A percentile compares a stretch with the other conserved stretches of the same genome.
Evolutionary conservation across 2,113 vertebrate species (phyloP).

Genomic region (Gasterosteus aculeatus): DNA sequence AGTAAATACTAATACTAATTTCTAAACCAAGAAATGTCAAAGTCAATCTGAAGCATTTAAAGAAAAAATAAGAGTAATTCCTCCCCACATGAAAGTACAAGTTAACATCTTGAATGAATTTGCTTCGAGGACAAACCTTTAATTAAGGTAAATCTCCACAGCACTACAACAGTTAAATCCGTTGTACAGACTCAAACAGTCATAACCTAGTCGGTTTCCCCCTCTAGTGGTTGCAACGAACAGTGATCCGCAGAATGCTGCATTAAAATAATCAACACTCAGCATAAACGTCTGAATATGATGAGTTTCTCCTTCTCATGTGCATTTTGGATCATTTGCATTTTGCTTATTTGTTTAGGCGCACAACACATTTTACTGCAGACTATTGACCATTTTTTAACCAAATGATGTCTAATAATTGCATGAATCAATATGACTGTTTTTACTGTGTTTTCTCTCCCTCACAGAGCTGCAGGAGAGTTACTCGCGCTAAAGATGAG

Average conservation of each 20-base stretch:
- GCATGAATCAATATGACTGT: neutral
- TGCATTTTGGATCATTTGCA: neutral
- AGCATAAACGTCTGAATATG: neutral
- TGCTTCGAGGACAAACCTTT: neutral
- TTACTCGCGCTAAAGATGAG: conserved; percentile 18
- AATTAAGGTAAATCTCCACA: neutral
- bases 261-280: neutral
- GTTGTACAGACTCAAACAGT: too few species aligned
- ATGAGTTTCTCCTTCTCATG: neutral
- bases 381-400: neutral
- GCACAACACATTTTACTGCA: neutral
- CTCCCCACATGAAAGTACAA: neutral
- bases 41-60: neutral
- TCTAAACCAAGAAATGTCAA: neutral
- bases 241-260: neutral
- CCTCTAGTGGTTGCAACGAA: conserved; percentile 70
- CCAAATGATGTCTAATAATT: neutral
- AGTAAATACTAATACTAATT: neutral
- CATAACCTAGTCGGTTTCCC: conserved; percentile 46
- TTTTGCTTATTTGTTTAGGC: neutral
- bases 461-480: conserved; percentile 8
- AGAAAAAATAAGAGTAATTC: neutral
- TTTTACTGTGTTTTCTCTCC: neutral
- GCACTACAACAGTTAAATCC: neutral
- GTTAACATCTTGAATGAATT: neutral